phyloP scores from a whole-genome alignment of 2,888 invertebrate species.

The Athripsodes cinereus region DNA sequence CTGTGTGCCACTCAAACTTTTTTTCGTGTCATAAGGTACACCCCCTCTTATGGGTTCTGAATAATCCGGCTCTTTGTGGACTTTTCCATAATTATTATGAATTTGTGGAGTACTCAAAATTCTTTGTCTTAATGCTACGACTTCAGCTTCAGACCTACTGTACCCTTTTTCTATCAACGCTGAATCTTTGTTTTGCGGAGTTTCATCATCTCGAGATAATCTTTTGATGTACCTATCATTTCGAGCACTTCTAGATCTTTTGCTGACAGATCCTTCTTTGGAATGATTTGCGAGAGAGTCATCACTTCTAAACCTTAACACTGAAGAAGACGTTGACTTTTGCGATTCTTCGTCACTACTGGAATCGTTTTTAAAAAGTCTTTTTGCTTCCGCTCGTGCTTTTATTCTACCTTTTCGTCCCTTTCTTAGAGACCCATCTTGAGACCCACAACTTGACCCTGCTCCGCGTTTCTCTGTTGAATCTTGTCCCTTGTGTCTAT shows the following conservation, averaged over 20 bases:
- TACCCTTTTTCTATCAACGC: slow-evolving; percentile 47
- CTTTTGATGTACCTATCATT: slow-evolving; percentile 77
- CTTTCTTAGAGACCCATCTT: slow-evolving; percentile 50
- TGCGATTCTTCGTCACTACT: slow-evolving; percentile 68
- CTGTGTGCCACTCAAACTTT: slow-evolving; percentile 18
- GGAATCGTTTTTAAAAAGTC: slow-evolving; percentile 58
- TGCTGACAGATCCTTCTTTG: slow-evolving; percentile 53
- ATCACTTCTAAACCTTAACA: slow-evolving; percentile 62
- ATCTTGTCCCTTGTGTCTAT: slow-evolving; percentile 34
- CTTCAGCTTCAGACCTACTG: slow-evolving; percentile 50
- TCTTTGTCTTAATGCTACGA: slow-evolving; percentile 40
- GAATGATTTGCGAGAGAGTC: slow-evolving; percentile 56
- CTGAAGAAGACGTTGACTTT: slow-evolving; percentile 60
- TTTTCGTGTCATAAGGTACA: slow-evolving; percentile 14
- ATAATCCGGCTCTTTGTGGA: slow-evolving; percentile 37
- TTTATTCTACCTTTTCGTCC: slow-evolving; percentile 55
- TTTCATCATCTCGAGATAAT: slow-evolving; percentile 64
- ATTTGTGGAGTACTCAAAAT: slow-evolving; percentile 47
- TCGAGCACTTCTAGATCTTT: slow-evolving; percentile 64
- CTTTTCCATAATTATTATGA: slow-evolving; percentile 46
- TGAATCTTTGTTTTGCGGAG: slow-evolving; percentile 50
- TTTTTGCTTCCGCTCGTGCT: slow-evolving; percentile 60
- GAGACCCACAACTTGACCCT: slow-evolving; percentile 42
- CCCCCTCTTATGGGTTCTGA: slow-evolving; percentile 17
- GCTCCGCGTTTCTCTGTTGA: slow-evolving; percentile 34